These are phyloP conservation scores for Drosophila niveifrons DNA, from an alignment of 2,888 invertebrate species.

Conservation along the genomic window DNA sequence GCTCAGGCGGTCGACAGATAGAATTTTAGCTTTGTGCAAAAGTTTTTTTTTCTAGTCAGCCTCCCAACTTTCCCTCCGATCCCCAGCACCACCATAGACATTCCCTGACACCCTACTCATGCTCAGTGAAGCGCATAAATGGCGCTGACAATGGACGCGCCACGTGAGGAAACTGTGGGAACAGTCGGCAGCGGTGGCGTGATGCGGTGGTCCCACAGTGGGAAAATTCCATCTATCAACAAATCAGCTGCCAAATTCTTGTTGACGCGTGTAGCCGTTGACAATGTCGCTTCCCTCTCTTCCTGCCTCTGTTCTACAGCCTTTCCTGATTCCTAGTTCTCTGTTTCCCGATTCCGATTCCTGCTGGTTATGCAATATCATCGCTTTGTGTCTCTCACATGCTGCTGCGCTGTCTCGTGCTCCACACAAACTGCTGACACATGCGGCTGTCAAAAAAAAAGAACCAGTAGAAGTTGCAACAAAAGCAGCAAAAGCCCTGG, in stretches of 20 bases:
- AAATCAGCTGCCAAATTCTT: conserved; percentile 80
- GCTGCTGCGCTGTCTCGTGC: conserved; percentile 6
- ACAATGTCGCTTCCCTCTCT: conserved; percentile 48
- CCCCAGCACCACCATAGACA: background rate
- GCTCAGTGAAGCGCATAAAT: conserved; percentile 75
- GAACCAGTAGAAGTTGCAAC: conserved; percentile 32
- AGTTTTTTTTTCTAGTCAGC: conserved; percentile 59
- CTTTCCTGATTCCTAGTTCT: background rate
- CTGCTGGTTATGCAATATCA: conserved; percentile 69
- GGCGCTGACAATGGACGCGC: conserved; percentile 74
- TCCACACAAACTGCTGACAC: conserved; percentile 57
- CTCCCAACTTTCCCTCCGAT: background rate
- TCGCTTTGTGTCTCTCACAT: conserved; percentile 16
- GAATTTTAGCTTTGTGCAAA: conserved; percentile 77
- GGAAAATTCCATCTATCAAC: conserved; percentile 78
- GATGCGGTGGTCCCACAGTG: conserved; percentile 27
- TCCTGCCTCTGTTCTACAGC: conserved; percentile 8
- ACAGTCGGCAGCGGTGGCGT: background rate
- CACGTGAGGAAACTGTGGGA: conserved; percentile 5
- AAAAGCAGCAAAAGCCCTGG: conserved; percentile 36
- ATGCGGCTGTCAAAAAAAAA: conserved; percentile 41
- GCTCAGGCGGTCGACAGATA: conserved; percentile 72
- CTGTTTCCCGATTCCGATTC: conserved; percentile 32
- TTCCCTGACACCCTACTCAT: conserved; percentile 21
- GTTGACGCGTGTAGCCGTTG: conserved; percentile 80